phyloP scores from a whole-genome alignment of 2,113 vertebrate genomes.

The Oncorhynchus tshawytscha region DNA sequence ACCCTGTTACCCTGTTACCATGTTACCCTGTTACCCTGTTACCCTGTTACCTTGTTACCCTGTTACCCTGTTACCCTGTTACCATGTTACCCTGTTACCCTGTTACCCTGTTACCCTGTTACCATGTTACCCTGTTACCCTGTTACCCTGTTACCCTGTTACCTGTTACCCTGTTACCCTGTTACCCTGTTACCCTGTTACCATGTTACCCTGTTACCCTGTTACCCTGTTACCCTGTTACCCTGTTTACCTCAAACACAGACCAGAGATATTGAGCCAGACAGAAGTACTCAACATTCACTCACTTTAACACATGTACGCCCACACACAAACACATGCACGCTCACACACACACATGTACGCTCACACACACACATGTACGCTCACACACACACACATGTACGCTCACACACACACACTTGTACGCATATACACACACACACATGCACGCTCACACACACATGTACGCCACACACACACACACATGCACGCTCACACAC shows the following conservation, averaged over 20 bases:
- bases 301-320: constrained; percentile 3
- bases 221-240: no score
- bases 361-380: no score
- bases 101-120: neutral
- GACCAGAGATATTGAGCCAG: constrained; percentile 28
- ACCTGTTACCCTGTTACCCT: no score
- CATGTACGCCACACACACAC: no score
- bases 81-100: no score
- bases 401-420: neutral
- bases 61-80: neutral
- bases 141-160: neutral
- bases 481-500: no score
- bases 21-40: neutral
- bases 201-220: no score
- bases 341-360: neutral
- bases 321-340: constrained; percentile 28
- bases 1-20: neutral
- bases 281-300: constrained; percentile 10
- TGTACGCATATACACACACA: no score
- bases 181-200: no score
- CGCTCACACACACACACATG: no score
- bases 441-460: no score
- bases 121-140: no score
- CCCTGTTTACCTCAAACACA: constrained; percentile 16
- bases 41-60: neutral